Base-by-base conservation (phyloP, 1,140 invertebrate genomes). In the Protaetia brevitarsis region DNA sequence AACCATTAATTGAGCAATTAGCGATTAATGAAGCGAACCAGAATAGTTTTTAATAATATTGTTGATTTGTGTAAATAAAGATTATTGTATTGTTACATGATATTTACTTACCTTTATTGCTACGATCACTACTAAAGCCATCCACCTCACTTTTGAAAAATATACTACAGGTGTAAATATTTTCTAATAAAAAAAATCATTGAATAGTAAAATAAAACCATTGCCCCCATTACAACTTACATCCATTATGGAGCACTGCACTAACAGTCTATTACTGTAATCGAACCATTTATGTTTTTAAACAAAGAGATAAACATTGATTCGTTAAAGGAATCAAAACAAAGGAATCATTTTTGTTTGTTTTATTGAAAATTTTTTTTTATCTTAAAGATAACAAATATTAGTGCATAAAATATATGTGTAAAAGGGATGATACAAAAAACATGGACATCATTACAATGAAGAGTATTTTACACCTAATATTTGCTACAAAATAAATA, bases 331-430 rank as follows among this genome's bases (percentile, higher is more conserved):
- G 41, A 51, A 23, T 19, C 41, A 51, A 51, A 59, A 59, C 57
- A 59, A 59, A 29, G 57, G 30, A 29, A 27, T 29, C n/a, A 29
- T 59, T 59, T 59, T 29, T 13, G 11, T 19, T 59, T 31, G 11
- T 68, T 70, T 72, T 72, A 72, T 72, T 72, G 71, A 68, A 72
- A 72, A 72, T 68, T 66, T 65, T n/a, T n/a, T n/a, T 64, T 37
- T 67, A 66, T 66, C 68, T 68, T 51, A 16, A 19, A 51, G 21
- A 51, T 68, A 63, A 66, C 71, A 69, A 71, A 72, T 69, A 72
- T 69, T 66, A 72, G 71, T 68, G 65, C 71, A 72, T 69, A 72
- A 72, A 57, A 63, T 23, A 63, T 21, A 16, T 34, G 30, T 28
- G 58, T 23, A 63, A 6, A 51, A 67, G 63, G 51, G 62, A 67